These are phyloP conservation scores for Embidobia sp. DNA, from an alignment of 2,888 invertebrate species.

Conservation along the genomic window DNA sequence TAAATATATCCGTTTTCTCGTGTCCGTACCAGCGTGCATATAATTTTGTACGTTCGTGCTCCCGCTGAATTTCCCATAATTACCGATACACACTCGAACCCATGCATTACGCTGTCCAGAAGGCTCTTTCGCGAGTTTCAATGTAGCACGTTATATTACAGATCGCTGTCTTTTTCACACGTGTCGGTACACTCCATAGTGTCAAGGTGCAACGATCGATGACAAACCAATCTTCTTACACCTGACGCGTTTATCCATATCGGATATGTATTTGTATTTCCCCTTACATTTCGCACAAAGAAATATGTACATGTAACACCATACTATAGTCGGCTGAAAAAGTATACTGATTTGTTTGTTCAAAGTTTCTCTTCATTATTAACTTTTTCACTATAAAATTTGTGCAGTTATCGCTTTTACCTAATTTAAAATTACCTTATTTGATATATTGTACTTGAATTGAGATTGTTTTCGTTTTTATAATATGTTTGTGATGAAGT, in stretches of 20 bases:
- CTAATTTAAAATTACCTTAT: too few species aligned
- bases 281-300: conserved; percentile 5
- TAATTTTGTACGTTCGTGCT: conserved; percentile 54
- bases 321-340: too few species aligned
- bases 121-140: conserved; percentile 49
- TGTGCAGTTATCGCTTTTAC: too few species aligned
- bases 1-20: conserved; percentile 45
- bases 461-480: too few species aligned
- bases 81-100: conserved; percentile 35
- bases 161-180: conserved; percentile 54
- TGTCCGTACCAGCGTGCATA: conserved; percentile 6
- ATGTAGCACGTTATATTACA: conserved; percentile 42
- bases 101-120: conserved; percentile 40
- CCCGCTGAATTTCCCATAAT: conserved; percentile 56
- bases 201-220: conserved; percentile 71
- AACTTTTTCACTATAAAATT: too few species aligned
- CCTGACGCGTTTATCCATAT: conserved; percentile 47
- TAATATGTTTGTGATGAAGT: too few species aligned
- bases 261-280: conserved; percentile 2
- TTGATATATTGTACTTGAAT: too few species aligned
- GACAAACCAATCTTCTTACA: conserved; percentile 74
- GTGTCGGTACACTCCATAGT: conserved; percentile 41
- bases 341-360: too few species aligned
- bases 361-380: too few species aligned
- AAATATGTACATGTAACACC: neutral